These are phyloP conservation scores for Amazona vittata DNA, from an alignment of 2,113 vertebrate genomes.

Conservation along the genomic window DNA sequence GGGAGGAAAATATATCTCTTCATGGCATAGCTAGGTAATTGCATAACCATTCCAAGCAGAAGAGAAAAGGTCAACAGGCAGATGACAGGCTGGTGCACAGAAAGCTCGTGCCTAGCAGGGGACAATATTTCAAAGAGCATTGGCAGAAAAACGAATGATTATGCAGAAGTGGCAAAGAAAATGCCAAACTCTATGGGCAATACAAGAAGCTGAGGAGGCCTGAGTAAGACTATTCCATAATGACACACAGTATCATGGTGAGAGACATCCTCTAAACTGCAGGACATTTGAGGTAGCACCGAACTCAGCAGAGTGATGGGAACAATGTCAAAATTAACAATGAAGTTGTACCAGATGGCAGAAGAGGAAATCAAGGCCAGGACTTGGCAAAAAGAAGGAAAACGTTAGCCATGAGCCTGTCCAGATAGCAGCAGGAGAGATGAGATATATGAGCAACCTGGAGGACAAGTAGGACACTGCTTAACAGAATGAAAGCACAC, in stretches of 20 bases:
- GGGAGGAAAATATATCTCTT: background rate
- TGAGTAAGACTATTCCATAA: background rate
- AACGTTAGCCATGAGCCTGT: conserved; percentile 41
- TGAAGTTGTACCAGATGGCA: conserved; percentile 62
- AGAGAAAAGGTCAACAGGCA: conserved; percentile 35
- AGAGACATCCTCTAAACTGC: background rate
- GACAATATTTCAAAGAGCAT: background rate
- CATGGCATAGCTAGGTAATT: background rate
- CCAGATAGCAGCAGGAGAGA: conserved; percentile 39
- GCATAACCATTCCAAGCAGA: conserved; percentile 3
- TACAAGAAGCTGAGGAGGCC: background rate
- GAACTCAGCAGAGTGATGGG: background rate
- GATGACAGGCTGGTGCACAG: background rate
- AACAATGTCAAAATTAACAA: background rate
- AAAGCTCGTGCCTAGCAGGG: background rate
- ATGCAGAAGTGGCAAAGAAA: background rate
- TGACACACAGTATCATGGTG: background rate
- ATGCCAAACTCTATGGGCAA: background rate
- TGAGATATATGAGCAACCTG: conserved; percentile 36
- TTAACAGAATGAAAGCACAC: background rate
- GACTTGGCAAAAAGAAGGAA: conserved; percentile 30
- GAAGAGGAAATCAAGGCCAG: conserved; percentile 31
- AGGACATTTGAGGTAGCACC: background rate
- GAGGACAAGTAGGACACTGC: conserved; percentile 22
- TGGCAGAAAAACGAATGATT: background rate